Percentiles rank a stretch among this genome's conserved stretches.
phyloP scores from a whole-genome alignment of 2,797 vertebrate species.

The Alectoris magna region DNA sequence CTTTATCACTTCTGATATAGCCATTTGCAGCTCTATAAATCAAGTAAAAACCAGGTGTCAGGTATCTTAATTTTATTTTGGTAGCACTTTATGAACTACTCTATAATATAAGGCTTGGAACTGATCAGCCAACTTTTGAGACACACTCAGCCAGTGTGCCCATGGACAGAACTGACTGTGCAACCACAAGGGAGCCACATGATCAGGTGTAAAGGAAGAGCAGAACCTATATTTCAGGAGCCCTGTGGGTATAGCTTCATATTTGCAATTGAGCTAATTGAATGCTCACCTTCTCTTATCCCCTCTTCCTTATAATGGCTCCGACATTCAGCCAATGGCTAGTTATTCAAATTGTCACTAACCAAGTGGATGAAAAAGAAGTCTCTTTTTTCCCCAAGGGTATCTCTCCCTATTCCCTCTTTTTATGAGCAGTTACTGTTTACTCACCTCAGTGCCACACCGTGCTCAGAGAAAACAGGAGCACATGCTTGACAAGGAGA shows the following conservation, averaged over 20 bases:
- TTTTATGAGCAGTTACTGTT: not conserved
- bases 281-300: not conserved
- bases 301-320: not conserved
- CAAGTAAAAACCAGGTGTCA: not conserved
- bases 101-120: not conserved
- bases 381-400: fast-evolving
- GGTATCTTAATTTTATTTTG: not conserved
- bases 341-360: not conserved
- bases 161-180: not conserved
- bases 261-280: not conserved
- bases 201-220: fast-evolving
- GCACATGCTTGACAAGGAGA: not conserved
- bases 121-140: not conserved
- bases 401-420: not conserved
- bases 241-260: not conserved
- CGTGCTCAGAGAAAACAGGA: not conserved
- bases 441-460: not conserved
- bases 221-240: not conserved
- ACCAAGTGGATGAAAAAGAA: not conserved
- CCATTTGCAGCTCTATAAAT: not conserved
- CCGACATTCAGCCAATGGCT: fast-evolving
- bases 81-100: not conserved
- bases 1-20: not conserved
- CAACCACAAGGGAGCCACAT: not conserved
- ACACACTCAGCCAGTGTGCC: not conserved